Percentiles rank a stretch among this genome's conserved stretches.
These are phyloP conservation scores for Catharus ustulatus DNA, from an alignment of 2,797 vertebrate genomes.

Conservation along the genomic window DNA sequence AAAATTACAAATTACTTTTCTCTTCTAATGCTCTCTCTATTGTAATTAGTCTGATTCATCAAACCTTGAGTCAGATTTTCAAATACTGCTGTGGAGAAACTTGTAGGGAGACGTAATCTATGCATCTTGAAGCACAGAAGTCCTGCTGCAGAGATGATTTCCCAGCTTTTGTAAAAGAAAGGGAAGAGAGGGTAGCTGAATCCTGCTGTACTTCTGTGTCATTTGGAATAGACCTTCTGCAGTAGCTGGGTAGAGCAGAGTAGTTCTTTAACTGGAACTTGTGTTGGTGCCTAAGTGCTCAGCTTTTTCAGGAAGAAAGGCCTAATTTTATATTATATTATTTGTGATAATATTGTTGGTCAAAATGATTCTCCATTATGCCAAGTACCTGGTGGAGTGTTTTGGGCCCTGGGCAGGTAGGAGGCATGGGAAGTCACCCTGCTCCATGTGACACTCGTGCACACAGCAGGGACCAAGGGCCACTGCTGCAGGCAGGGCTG, in stretches of 20 bases:
- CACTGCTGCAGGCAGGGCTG: neutral
- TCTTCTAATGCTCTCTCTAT: neutral
- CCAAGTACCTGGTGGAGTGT: neutral
- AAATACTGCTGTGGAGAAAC: neutral
- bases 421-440: neutral
- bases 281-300: neutral
- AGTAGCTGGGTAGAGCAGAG: neutral
- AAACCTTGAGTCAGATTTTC: neutral
- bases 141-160: neutral
- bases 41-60: neutral
- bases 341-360: neutral
- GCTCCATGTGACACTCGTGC: accelerated
- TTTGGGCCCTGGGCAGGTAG: neutral
- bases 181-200: neutral
- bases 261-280: neutral
- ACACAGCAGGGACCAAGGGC: accelerated
- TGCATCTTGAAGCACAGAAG: neutral
- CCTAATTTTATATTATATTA: neutral
- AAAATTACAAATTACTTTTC: neutral
- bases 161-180: neutral
- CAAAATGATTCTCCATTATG: neutral
- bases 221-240: neutral
- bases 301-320: neutral
- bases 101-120: neutral
- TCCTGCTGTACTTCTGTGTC: neutral